phyloP scores from a whole-genome alignment of 1,140 invertebrate genomes.

The Bombus pascuorum region DNA sequence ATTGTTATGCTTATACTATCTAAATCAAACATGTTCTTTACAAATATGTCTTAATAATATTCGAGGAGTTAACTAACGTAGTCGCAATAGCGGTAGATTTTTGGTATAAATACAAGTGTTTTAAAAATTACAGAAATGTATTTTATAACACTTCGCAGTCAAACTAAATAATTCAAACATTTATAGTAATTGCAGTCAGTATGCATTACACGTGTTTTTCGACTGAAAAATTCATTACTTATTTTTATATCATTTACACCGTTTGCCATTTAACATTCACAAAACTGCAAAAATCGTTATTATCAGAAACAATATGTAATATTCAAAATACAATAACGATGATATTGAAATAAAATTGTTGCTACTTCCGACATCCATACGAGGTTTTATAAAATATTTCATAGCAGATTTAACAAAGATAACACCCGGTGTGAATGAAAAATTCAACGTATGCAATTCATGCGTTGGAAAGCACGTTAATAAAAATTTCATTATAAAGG shows the following conservation, averaged over 20 bases:
- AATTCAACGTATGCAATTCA: not conserved
- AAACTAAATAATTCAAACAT: not conserved
- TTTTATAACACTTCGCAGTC: fast-evolving
- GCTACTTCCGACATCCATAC: not conserved
- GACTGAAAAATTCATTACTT: not conserved
- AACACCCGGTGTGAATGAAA: not conserved
- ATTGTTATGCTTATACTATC: too few species aligned
- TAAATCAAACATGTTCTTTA: too few species aligned
- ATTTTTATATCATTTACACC: not conserved
- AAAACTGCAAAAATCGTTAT: too few species aligned
- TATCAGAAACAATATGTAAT: not conserved
- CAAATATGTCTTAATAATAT: too few species aligned
- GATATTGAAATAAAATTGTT: not conserved
- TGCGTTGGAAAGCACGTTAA: too few species aligned
- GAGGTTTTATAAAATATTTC: not conserved
- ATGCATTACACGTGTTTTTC: too few species aligned
- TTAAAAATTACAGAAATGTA: not conserved
- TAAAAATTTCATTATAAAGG: not conserved
- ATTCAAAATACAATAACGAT: not conserved
- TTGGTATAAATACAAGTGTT: not conserved
- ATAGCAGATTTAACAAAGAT: not conserved
- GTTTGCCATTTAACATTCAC: not conserved
- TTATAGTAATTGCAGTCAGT: not conserved
- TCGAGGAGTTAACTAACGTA: fast-evolving
- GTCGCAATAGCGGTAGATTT: too few species aligned